phyloP scores from a whole-genome alignment of 2,888 invertebrate species.

The Dermolepida albohirtum region DNA sequence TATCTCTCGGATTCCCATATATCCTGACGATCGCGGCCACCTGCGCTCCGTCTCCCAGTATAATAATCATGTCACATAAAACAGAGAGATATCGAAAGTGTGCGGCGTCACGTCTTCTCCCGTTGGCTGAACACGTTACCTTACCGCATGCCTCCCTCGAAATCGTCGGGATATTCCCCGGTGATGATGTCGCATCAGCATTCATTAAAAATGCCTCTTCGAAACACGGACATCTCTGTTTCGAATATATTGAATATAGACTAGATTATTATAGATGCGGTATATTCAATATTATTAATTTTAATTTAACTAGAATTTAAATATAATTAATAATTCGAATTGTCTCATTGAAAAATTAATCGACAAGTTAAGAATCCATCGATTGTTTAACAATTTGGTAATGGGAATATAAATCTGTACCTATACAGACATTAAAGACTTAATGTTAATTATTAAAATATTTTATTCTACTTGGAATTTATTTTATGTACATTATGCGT shows the following conservation, averaged over 20 bases:
- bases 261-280: neutral
- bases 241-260: slow-evolving; percentile 9
- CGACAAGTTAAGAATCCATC: too few relatives aligned
- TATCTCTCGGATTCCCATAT: slow-evolving; percentile 58
- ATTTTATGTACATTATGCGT: too few relatives aligned
- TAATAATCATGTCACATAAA: slow-evolving; percentile 65
- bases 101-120: slow-evolving; percentile 51
- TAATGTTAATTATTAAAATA: too few relatives aligned
- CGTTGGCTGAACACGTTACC: slow-evolving; percentile 32
- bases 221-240: slow-evolving; percentile 40
- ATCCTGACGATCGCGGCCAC: slow-evolving; percentile 59
- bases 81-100: slow-evolving; percentile 62
- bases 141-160: neutral
- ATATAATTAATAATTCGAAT: too few relatives aligned
- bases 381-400: too few relatives aligned
- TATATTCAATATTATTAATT: too few relatives aligned
- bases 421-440: too few relatives aligned
- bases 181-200: slow-evolving; percentile 44
- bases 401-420: too few relatives aligned
- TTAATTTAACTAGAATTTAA: too few relatives aligned
- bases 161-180: slow-evolving; percentile 40
- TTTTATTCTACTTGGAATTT: too few relatives aligned
- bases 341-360: too few relatives aligned
- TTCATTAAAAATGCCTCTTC: slow-evolving; percentile 55
- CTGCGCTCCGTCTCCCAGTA: slow-evolving; percentile 59